A percentile compares a stretch with the other conserved stretches of the same genome.
Evolutionary conservation across 2,113 vertebrate species (phyloP).

Genomic region (Saccopteryx bilineata): DNA sequence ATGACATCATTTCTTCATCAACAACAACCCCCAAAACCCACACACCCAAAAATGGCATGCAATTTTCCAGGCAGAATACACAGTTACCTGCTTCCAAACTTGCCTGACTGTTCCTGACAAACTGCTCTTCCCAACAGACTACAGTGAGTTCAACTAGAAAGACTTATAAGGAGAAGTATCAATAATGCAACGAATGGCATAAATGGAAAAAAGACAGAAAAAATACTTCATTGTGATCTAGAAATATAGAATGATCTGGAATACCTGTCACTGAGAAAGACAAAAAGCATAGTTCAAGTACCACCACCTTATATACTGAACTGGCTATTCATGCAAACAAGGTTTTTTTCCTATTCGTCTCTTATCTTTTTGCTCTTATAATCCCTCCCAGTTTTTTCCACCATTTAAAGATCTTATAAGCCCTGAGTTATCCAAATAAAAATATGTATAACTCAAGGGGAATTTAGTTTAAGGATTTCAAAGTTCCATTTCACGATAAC

Average conservation of each 20-base stretch:
- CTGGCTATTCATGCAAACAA: neutral
- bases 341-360: neutral
- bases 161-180: neutral
- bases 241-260: slow-evolving; percentile 42
- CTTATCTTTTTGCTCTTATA: neutral
- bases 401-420: slow-evolving; percentile 10
- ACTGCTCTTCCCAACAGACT: slow-evolving; percentile 26
- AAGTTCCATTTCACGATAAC: neutral
- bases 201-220: slow-evolving; percentile 1
- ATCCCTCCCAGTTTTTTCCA: neutral
- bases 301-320: neutral
- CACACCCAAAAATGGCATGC: neutral
- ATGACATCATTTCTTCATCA: neutral
- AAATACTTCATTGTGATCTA: slow-evolving; percentile 21
- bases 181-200: slow-evolving; percentile 25
- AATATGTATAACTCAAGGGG: neutral
- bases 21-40: neutral
- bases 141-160: slow-evolving; percentile 47
- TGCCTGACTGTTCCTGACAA: neutral
- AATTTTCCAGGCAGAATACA: neutral
- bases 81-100: neutral
- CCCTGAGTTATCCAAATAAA: slow-evolving; percentile 17
- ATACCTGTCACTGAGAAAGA: slow-evolving; percentile 28
- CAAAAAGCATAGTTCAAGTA: neutral
- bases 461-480: neutral